phyloP scores from a whole-genome alignment of 1,140 invertebrate genomes.

The Zaprionus lachaisei region DNA sequence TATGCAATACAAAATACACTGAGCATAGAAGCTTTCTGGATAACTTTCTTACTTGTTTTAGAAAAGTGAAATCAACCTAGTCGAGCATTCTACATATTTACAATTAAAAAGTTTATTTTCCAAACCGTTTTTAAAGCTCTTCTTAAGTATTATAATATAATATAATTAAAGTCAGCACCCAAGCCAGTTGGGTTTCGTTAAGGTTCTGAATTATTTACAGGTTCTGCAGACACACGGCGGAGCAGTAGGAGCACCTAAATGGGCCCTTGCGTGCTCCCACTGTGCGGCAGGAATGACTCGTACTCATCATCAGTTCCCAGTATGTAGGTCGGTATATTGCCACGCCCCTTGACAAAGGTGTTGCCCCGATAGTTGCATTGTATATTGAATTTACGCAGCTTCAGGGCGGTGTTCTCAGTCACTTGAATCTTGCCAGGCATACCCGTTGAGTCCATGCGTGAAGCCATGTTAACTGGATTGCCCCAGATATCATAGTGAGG shows the following conservation, averaged over 20 bases:
- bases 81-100: neutral
- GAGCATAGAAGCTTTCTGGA: no score
- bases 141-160: neutral
- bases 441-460: constrained; percentile 95
- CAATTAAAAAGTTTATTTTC: neutral
- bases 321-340: constrained; percentile 90
- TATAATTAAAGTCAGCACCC: neutral
- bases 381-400: constrained; percentile 89
- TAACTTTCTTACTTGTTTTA: no score
- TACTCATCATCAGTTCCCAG: constrained; percentile 88
- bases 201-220: constrained; percentile 37
- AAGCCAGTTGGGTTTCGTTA: neutral
- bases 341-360: constrained; percentile 91
- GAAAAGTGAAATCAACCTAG: neutral
- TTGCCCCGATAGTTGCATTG: constrained; percentile 89
- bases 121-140: neutral
- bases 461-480: constrained; percentile 97
- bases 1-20: no score
- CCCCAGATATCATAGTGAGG: constrained; percentile 95
- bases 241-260: constrained; percentile 32
- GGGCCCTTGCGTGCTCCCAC: constrained; percentile 8
- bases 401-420: constrained; percentile 89
- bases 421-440: constrained; percentile 92
- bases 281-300: constrained; percentile 80
- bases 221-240: neutral